Evolutionary conservation across 1,140 invertebrate genomes (phyloP).

Genomic region (Procambarus virginalis): DNA sequence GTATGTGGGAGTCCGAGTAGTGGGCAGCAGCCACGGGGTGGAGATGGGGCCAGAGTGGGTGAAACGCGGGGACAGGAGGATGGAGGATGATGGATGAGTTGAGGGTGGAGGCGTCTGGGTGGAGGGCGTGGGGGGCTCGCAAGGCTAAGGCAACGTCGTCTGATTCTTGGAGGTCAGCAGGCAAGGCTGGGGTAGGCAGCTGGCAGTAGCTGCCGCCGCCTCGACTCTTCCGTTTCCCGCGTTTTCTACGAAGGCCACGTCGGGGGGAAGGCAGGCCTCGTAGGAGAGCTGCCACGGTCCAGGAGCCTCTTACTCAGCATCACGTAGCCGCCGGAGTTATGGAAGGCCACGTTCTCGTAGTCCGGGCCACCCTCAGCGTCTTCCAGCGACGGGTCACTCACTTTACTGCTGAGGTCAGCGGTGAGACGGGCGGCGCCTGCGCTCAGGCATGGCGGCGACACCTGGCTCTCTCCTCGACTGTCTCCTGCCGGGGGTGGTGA

Average conservation of each 20-base stretch:
- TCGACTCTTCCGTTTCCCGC: neutral
- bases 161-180: constrained; percentile 43
- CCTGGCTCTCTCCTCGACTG: neutral
- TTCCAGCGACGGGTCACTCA: neutral
- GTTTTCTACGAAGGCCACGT: neutral
- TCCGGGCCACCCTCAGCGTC: constrained; percentile 20
- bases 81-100: neutral
- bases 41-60: neutral
- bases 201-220: constrained; percentile 27
- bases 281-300: constrained; percentile 59
- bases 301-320: constrained; percentile 58
- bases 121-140: constrained; percentile 17
- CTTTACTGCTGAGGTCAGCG: constrained; percentile 12
- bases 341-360: constrained; percentile 60
- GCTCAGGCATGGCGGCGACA: constrained; percentile 49
- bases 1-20: neutral
- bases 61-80: neutral
- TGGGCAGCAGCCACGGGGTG: neutral
- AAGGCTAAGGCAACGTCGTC: constrained; percentile 62
- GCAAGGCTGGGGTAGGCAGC: constrained; percentile 22
- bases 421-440: constrained; percentile 10
- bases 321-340: constrained; percentile 53
- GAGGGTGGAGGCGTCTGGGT: neutral
- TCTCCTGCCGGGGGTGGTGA: neutral
- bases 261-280: constrained; percentile 57